These are phyloP conservation scores for Chaitophorus viminalis DNA, from an alignment of 2,888 invertebrate species.

Conservation along the genomic window DNA sequence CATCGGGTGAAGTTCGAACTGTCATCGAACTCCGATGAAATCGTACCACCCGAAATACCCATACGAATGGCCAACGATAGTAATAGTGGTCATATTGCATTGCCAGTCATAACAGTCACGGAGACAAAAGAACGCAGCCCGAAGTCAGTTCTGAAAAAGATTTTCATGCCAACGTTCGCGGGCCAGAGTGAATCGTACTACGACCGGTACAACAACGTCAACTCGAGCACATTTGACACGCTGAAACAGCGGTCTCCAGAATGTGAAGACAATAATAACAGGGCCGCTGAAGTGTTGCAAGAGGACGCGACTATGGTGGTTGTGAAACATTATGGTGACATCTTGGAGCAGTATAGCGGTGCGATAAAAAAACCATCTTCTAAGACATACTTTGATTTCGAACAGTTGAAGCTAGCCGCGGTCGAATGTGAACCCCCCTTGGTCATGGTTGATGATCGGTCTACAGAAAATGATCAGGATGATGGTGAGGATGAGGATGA, in stretches of 20 bases:
- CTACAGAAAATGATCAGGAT: not conserved
- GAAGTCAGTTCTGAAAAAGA: constrained; percentile 49
- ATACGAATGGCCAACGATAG: not conserved
- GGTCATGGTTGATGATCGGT: not conserved
- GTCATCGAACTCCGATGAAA: constrained; percentile 22
- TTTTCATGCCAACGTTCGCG: constrained; percentile 36
- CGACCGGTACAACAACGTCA: constrained; percentile 20
- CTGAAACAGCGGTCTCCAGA: constrained; percentile 6
- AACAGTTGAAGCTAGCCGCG: constrained; percentile 72
- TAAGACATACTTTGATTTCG: constrained; percentile 72
- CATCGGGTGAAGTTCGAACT: constrained; percentile 17
- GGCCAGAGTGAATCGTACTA: constrained; percentile 18
- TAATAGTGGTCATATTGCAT: not conserved
- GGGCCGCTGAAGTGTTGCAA: not conserved
- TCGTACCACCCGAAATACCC: constrained; percentile 44
- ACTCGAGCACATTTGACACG: constrained; percentile 12
- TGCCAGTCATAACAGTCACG: constrained; percentile 50
- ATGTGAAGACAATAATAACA: too few species aligned
- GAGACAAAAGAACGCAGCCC: constrained; percentile 5
- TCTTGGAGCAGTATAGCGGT: constrained; percentile 78
- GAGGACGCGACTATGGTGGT: constrained; percentile 68
- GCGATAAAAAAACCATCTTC: constrained; percentile 70
- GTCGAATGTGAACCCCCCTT: constrained; percentile 5
- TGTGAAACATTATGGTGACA: constrained; percentile 83
- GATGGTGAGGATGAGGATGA: not conserved